Evolutionary conservation across 2,888 invertebrate species (phyloP), one percentile per base, ranked within the genome.

Genomic region (Parasteatoda lunata): DNA sequence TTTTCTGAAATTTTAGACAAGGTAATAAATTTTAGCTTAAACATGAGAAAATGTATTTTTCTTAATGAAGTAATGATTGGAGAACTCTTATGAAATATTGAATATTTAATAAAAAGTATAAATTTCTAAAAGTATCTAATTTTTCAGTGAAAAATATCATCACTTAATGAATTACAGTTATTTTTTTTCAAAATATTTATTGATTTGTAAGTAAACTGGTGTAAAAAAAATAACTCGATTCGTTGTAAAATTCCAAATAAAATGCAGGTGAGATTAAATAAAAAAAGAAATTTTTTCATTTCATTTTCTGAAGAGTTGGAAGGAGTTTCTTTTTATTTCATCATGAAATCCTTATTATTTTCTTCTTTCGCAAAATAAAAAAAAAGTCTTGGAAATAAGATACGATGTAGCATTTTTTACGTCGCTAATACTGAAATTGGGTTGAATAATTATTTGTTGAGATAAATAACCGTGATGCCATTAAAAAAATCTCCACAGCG

Each of bases 341-440:
- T n/a, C 59, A 59, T n/a, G 59, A 59, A 59, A 59, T 59, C 59
- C 59, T n/a, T 59, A 59, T 59, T 59, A 59, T 59, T 59, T 59
- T n/a, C 8, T 13, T 59, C 59, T 59, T 59, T 59, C 11, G 8
- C 9, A 59, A n/a, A 59, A 11, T 59, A n/a, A 59, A 13, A 59
- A 54, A n/a, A 13, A 59, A 59, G 30, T 30, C 30, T 59, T 4
- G 59, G 59, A 59, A 59, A 59, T n/a, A 59, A n/a, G 59, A 59
- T 7, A 59, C 9, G 59, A 59, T 4, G n/a, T 13, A 4, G 11
- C 1, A 59, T 59, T 59, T 59, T 59, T 59, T 59, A 13, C n/a
- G 8, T 59, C 59, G n/a, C n/a, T 59, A 30, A 59, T 59, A n/a
- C 59, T 59, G 5, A 59, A 59, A 59, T 59, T 59, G n/a, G 59